Percentiles rank a stretch among this genome's conserved stretches.
Conservation (phyloP, 2,888 invertebrate species). For the Schizotus pectinicornis region DNA sequence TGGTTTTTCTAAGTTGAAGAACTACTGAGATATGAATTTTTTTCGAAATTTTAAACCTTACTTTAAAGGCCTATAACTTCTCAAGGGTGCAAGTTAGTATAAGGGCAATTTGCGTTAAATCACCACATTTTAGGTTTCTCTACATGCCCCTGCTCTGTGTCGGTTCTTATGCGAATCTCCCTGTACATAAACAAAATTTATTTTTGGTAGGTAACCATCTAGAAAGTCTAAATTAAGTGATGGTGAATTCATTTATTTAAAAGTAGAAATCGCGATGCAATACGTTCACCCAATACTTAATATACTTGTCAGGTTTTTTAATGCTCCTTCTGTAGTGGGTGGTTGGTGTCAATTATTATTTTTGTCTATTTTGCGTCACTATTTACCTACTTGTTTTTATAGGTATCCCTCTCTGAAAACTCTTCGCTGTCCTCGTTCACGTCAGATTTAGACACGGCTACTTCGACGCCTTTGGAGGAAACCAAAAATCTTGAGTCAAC, state of each 20-base stretch:
- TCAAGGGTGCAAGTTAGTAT: too few relatives aligned
- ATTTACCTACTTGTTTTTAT: slow-evolving; percentile 2
- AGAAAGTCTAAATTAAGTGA: not conserved
- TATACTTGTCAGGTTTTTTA: not conserved
- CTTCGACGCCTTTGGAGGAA: slow-evolving; percentile 54
- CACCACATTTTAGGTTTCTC: too few relatives aligned
- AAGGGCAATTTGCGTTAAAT: too few relatives aligned
- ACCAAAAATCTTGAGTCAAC: slow-evolving; percentile 40
- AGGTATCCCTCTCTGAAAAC: slow-evolving; percentile 40
- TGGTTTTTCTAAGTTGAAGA: too few relatives aligned
- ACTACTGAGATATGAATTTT: too few relatives aligned
- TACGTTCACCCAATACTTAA: not conserved
- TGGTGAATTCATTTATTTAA: not conserved
- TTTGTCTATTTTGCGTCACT: not conserved
- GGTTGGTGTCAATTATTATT: not conserved
- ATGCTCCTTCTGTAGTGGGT: not conserved
- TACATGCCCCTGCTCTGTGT: too few relatives aligned
- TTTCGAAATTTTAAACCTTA: too few relatives aligned
- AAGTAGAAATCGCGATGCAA: too few relatives aligned
- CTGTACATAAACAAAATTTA: too few relatives aligned
- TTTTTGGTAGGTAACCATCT: too few relatives aligned
- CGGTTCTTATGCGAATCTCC: too few relatives aligned
- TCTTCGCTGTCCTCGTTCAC: slow-evolving; percentile 53
- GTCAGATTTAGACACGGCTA: slow-evolving; percentile 58
- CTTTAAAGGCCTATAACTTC: too few relatives aligned